Base-by-base conservation (phyloP, 2,888 invertebrate species). In the Drosophila atripex region DNA sequence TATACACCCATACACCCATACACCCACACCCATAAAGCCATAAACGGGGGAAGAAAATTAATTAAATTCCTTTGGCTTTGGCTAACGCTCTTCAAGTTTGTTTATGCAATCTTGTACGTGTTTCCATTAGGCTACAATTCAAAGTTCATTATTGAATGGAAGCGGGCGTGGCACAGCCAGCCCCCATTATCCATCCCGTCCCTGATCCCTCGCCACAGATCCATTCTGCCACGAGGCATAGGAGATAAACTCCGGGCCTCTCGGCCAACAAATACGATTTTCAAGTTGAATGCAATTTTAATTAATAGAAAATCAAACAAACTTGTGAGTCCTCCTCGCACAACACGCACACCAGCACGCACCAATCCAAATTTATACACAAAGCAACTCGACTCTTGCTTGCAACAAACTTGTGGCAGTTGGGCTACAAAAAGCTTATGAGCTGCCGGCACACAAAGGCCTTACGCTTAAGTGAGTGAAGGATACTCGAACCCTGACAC, bases 261-360 rank as follows among this genome's bases (percentile, higher is more conserved):
- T 52, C 39, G 46, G 60, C 58, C 84, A 77, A 78, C 86, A 78
- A 84, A 88, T 76, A 84, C 76, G 63, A 78, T 85, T 87, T 88
- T 85, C 85, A 88, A 87, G 68, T 66, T 85, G 88, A 87, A 85
- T 85, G 85, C 85, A 88, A 85, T 85, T 85, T 85, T 85, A 85
- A 85, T 85, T 85, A 85, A 88, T 88, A 82, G 85, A 79, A 88
- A 87, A 85, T 86, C 85, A 85, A 85, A 85, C 88, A 85, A 84
- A 86, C 70, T 87, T 86, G 16, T 47, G 28, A 38, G 14, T 54
- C 43, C 23, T 55, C 41, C 38, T 35, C n/a, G 32, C 55, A 18
- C 11, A 28, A 46, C 49, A 47, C 39, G 51, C 49, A 43, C 21
- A 52, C 50, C 46, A n/a, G 18, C 38, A 35, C 45, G 56, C n/a